A percentile compares a stretch with the other conserved stretches of the same genome.
Conservation (phyloP, 2,797 vertebrate species). For the Numenius phaeopus region DNA sequence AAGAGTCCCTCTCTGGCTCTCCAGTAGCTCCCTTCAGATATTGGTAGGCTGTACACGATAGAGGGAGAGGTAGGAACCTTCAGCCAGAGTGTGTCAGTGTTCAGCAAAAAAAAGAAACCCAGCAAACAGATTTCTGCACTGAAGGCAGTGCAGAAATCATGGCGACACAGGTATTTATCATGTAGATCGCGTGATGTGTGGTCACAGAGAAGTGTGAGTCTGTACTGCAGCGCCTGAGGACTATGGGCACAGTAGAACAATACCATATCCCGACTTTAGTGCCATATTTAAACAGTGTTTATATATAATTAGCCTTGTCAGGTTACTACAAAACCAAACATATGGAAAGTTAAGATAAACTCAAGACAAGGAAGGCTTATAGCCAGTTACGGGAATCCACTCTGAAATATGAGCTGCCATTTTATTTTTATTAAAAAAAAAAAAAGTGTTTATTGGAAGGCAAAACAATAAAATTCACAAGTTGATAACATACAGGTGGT, state of each 20-base stretch:
- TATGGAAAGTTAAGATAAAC: neutral
- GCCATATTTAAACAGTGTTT: neutral
- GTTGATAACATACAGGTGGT: conserved; percentile 52
- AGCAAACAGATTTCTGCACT: neutral
- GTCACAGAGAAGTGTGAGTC: fast-evolving
- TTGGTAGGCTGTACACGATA: neutral
- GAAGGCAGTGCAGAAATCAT: fast-evolving
- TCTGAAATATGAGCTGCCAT: neutral
- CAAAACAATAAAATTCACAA: conserved; percentile 80
- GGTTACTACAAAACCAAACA: neutral
- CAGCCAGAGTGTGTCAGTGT: neutral
- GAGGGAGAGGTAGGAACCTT: neutral
- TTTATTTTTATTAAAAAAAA: conserved; percentile 36
- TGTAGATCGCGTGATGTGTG: fast-evolving
- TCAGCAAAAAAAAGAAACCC: neutral
- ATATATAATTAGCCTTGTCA: neutral
- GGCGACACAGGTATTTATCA: fast-evolving
- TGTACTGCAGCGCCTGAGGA: neutral
- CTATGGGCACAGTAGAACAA: fast-evolving
- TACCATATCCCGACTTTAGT: fast-evolving
- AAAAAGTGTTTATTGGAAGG: conserved; percentile 80
- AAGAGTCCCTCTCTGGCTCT: no score
- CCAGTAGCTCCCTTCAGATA: no score
- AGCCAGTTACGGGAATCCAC: neutral
- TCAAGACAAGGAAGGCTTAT: neutral